Percentiles rank a stretch among this genome's conserved stretches.
phyloP scores from a whole-genome alignment of 2,113 vertebrate genomes.

The Forbesichthys papilliferus region DNA sequence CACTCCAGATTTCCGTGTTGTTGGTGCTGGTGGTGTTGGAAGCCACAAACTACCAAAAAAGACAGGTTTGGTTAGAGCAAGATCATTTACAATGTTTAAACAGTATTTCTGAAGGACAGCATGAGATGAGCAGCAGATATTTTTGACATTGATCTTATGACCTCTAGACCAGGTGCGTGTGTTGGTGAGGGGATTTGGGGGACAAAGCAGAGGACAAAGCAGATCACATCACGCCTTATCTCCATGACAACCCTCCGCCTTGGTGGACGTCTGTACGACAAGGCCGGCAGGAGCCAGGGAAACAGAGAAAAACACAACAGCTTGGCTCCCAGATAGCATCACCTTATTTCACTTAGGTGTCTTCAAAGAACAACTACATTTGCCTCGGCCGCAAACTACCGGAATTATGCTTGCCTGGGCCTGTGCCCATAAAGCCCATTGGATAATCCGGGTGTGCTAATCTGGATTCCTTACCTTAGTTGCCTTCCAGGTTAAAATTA shows the following conservation, averaged over 20 bases:
- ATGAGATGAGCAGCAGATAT: not conserved
- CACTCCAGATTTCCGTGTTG: no score
- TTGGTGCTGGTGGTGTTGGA: no score
- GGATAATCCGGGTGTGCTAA: no score
- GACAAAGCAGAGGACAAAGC: not conserved
- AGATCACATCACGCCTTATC: constrained; percentile 14
- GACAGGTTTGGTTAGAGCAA: no score
- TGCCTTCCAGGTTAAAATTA: no score
- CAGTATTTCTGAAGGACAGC: no score
- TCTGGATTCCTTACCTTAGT: no score
- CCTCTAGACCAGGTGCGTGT: not conserved
- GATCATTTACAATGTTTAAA: no score
- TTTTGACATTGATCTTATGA: not conserved
- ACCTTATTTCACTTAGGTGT: not conserved
- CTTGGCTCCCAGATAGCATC: constrained; percentile 9
- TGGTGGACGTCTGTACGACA: constrained; percentile 10
- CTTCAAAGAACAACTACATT: not conserved
- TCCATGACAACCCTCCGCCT: constrained; percentile 1
- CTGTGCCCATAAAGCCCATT: no score
- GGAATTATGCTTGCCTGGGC: not conserved
- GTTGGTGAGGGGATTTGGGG: not conserved
- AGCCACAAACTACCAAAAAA: no score
- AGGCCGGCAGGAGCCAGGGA: not conserved
- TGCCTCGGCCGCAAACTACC: not conserved
- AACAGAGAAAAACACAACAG: not conserved